Percentiles rank a stretch among this genome's conserved stretches.
phyloP scores from a whole-genome alignment of 2,113 vertebrate species.

The Nibea albiflora region DNA sequence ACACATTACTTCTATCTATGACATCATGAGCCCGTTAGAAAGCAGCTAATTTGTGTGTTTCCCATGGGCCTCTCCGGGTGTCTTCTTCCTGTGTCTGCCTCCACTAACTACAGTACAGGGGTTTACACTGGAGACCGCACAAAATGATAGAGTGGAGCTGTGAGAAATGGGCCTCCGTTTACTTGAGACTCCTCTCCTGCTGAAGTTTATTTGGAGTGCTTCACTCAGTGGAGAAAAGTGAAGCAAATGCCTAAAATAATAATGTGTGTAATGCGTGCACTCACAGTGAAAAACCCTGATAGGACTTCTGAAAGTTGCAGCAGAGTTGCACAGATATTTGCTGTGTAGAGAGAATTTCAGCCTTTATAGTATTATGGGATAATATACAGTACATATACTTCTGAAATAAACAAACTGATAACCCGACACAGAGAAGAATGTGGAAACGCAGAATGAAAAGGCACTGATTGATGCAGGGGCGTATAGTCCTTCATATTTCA shows the following conservation, averaged over 20 bases:
- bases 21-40: background rate
- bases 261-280: background rate
- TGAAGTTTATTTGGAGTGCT: background rate
- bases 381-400: background rate
- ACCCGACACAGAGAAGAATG: background rate
- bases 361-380: background rate
- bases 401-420: background rate
- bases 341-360: background rate
- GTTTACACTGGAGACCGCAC: conserved; percentile 1
- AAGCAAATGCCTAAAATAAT: background rate
- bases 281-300: background rate
- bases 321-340: background rate
- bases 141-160: background rate
- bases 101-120: background rate
- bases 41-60: background rate
- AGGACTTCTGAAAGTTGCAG: background rate
- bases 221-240: background rate
- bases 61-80: background rate
- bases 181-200: background rate
- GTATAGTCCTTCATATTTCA: background rate
- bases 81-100: conserved; percentile 3
- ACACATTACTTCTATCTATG: background rate
- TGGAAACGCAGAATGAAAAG: background rate
- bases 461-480: background rate
- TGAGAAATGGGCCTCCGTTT: background rate